Conservation (phyloP, 2,797 vertebrate genomes). For the Rousettus madagascariensis region DNA sequence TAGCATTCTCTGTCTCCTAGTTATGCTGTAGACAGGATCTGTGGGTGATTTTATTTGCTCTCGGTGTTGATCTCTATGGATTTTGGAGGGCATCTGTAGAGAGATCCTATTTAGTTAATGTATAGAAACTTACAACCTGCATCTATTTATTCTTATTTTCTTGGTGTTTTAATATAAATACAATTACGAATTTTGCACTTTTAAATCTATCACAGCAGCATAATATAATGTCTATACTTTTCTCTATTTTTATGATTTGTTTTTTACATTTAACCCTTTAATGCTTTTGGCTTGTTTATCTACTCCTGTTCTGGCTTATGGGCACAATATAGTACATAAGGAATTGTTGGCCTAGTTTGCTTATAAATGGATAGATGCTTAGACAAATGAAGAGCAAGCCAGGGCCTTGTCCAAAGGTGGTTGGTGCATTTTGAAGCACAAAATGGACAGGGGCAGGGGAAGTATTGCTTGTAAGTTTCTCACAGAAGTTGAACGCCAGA, state of each 20-base stretch:
- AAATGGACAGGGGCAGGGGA: background rate
- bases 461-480: background rate
- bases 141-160: background rate
- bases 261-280: slow-evolving; percentile 26
- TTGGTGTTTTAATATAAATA: slow-evolving; percentile 43
- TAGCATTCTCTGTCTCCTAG: background rate
- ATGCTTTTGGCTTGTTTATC: background rate
- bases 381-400: background rate
- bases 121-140: background rate
- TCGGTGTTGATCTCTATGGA: background rate
- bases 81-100: background rate
- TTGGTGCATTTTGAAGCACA: background rate
- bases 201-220: background rate
- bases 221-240: background rate
- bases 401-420: background rate
- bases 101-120: background rate
- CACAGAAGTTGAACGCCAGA: background rate
- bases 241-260: background rate
- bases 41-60: background rate
- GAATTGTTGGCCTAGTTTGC: background rate
- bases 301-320: background rate
- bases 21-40: background rate
- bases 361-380: slow-evolving; percentile 33
- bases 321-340: background rate
- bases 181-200: background rate